Evolutionary conservation across 2,797 vertebrate species (phyloP).

Genomic region (Hoplostethus atlanticus): DNA sequence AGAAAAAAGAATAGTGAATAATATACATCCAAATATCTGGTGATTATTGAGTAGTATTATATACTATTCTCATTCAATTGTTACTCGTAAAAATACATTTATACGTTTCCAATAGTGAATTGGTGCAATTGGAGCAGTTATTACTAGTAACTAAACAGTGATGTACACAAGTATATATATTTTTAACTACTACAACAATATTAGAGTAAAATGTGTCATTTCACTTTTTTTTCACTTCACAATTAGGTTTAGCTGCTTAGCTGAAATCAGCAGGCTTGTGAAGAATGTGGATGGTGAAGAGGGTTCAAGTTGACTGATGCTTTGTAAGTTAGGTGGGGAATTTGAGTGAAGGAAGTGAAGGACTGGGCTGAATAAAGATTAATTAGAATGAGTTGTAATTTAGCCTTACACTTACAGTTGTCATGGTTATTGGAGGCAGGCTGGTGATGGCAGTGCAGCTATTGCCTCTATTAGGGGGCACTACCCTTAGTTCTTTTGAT

Average conservation of each 20-base stretch:
- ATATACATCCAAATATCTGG: not conserved
- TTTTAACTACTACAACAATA: too few species aligned
- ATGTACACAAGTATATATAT: too few species aligned
- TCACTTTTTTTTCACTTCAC: not conserved
- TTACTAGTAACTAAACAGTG: too few species aligned
- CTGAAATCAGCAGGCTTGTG: too few species aligned
- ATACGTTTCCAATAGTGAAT: too few species aligned
- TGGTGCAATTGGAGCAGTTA: too few species aligned
- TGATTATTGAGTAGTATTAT: too few species aligned
- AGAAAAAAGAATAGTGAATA: not conserved
- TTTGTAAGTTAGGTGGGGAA: not conserved
- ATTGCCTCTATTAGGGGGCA: slow-evolving; percentile 58
- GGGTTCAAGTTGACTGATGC: not conserved
- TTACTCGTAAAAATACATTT: too few species aligned
- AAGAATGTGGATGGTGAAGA: too few species aligned
- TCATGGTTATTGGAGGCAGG: slow-evolving; percentile 34
- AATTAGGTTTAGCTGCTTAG: too few species aligned
- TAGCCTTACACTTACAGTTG: slow-evolving; percentile 45
- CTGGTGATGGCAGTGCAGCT: slow-evolving; percentile 19
- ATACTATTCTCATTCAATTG: too few species aligned
- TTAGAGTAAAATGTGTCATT: not conserved
- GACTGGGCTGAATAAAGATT: slow-evolving; percentile 15
- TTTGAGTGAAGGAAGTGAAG: slow-evolving; percentile 8
- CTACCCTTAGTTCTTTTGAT: slow-evolving; percentile 68
- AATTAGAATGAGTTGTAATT: slow-evolving; percentile 42